Conservation (phyloP, 2,797 vertebrate genomes). For the Scarus forsteni region DNA sequence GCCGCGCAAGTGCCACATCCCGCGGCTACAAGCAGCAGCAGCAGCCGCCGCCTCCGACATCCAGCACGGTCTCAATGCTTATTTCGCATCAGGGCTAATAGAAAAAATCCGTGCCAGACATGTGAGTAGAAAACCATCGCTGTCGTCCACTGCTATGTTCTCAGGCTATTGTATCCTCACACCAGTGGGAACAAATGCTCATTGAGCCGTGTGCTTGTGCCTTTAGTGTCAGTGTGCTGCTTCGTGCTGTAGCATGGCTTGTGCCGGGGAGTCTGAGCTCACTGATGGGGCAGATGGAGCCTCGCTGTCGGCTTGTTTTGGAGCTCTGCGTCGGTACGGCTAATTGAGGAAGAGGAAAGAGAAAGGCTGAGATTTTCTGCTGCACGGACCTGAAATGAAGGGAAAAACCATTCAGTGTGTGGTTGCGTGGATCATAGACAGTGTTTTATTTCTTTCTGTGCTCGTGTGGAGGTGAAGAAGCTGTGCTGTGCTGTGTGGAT, state of each 20-base stretch:
- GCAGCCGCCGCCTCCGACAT: conserved; percentile 57
- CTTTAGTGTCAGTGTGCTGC: conserved; percentile 46
- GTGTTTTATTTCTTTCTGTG: conserved; percentile 33
- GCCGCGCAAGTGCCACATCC: conserved; percentile 69
- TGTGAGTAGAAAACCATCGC: conserved; percentile 86
- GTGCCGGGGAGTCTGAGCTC: conserved; percentile 20
- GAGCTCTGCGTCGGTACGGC: conserved; percentile 49
- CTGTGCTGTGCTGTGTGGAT: conserved; percentile 5
- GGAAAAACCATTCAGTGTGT: conserved; percentile 27
- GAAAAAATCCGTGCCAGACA: conserved; percentile 81
- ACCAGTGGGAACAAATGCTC: conserved; percentile 32
- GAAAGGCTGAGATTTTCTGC: conserved; percentile 14
- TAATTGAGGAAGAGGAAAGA: conserved; percentile 42
- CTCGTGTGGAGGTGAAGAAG: conserved; percentile 41
- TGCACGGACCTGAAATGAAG: conserved; percentile 23
- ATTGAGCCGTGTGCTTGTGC: conserved; percentile 59
- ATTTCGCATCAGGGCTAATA: conserved; percentile 68
- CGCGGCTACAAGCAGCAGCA: conserved; percentile 47
- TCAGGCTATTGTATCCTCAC: conserved; percentile 44
- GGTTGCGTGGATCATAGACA: conserved; percentile 41
- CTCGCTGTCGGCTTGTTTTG: conserved; percentile 49
- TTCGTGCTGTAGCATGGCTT: conserved; percentile 27
- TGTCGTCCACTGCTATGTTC: conserved; percentile 59
- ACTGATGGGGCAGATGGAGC: conserved; percentile 40
- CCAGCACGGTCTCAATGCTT: conserved; percentile 70